Conservation (phyloP, 1,140 invertebrate genomes). For the Neodiprion lecontei region DNA sequence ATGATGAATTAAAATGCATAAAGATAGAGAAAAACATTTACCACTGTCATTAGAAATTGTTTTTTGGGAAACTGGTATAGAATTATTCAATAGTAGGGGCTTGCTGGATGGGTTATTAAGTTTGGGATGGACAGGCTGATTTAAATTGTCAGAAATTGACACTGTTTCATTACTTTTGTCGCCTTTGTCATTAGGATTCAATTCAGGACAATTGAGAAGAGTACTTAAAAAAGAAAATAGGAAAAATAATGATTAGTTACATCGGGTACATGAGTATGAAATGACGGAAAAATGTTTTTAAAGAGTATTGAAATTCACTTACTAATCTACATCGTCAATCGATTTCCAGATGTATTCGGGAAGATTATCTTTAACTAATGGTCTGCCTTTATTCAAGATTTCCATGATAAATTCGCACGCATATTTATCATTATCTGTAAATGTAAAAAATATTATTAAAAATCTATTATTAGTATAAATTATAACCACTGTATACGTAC, state of each 20-base stretch:
- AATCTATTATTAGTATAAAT: too few relatives aligned
- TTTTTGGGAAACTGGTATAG: conserved; percentile 5
- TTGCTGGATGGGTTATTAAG: too few relatives aligned
- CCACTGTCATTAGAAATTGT: background rate
- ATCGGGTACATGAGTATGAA: background rate
- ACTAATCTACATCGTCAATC: conserved; percentile 15
- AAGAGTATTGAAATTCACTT: background rate
- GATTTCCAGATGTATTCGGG: background rate
- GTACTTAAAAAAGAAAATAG: conserved; percentile 10
- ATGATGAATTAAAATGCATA: background rate
- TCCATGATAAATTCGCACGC: background rate
- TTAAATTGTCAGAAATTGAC: too few relatives aligned
- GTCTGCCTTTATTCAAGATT: background rate
- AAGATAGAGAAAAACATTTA: conserved; percentile 2
- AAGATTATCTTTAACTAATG: background rate
- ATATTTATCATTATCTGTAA: background rate
- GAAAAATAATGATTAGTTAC: background rate
- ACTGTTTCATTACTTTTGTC: background rate
- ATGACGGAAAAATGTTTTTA: background rate
- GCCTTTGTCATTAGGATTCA: background rate
- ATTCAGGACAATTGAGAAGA: conserved; percentile 1
- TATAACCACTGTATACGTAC: too few relatives aligned
- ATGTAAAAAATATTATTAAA: background rate
- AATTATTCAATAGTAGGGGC: too few relatives aligned
- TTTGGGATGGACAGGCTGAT: background rate